Conservation (phyloP, 2,797 vertebrate species). For the Spinibarbus caldwelli region DNA sequence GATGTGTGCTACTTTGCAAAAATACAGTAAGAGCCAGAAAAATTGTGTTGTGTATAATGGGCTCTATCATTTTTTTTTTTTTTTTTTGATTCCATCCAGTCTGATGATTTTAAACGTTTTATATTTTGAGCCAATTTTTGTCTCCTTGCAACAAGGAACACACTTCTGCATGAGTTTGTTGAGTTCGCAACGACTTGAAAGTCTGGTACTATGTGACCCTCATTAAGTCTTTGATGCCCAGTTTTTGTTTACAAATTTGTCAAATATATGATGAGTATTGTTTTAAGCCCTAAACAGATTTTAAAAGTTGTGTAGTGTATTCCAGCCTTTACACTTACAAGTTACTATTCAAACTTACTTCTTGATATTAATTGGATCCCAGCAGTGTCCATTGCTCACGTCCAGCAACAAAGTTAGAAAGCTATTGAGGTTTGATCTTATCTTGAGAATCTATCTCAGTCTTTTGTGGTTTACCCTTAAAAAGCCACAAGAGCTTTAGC, state of each 20-base stretch:
- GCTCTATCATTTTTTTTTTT: too few relatives aligned
- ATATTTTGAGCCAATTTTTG: not conserved
- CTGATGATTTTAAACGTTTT: not conserved
- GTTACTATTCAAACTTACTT: not conserved
- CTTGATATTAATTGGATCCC: constrained; percentile 1
- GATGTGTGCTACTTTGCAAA: not conserved
- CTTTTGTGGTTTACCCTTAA: constrained; percentile 49
- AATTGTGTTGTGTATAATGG: not conserved
- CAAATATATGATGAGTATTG: not conserved
- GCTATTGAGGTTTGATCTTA: constrained; percentile 29
- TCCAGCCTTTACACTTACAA: not conserved
- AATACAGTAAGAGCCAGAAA: not conserved
- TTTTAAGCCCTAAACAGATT: not conserved
- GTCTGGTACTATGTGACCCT: not conserved
- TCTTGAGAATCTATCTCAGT: constrained; percentile 7
- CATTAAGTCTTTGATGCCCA: not conserved
- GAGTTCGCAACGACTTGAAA: not conserved
- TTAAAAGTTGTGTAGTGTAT: not conserved
- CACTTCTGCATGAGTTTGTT: not conserved
- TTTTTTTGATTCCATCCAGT: not conserved
- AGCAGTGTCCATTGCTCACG: constrained; percentile 1
- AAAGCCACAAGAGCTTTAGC: constrained; percentile 32
- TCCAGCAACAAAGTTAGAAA: not conserved
- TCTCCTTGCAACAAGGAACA: not conserved
- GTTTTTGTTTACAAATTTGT: not conserved